A percentile compares a stretch with the other conserved stretches of the same genome.
These are phyloP conservation scores for Drosophila mauritiana DNA, from an alignment of 1,140 invertebrate genomes.

Conservation along the genomic window DNA sequence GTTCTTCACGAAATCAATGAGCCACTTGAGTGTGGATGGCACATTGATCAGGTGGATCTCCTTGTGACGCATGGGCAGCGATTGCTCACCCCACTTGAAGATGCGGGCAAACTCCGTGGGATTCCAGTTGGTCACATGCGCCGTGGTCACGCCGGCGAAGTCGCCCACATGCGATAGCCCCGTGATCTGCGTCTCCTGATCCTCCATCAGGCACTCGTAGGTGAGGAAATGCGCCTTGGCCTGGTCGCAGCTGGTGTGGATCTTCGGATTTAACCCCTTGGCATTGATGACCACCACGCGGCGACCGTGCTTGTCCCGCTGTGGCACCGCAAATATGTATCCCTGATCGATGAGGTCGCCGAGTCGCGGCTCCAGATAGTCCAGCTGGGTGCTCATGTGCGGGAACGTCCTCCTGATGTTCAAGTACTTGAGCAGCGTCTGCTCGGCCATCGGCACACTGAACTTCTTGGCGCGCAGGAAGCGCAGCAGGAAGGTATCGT, in stretches of 20 bases:
- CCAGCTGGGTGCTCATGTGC: slow-evolving; percentile 88
- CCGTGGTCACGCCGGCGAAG: slow-evolving; percentile 86
- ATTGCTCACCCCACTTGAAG: slow-evolving; percentile 91
- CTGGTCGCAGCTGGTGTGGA: slow-evolving; percentile 88
- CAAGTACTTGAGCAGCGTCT: slow-evolving; percentile 92
- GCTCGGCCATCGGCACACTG: slow-evolving; percentile 91
- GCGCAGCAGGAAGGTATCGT: slow-evolving; percentile 90
- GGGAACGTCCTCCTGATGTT: slow-evolving; percentile 89
- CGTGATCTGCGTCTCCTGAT: slow-evolving; percentile 89
- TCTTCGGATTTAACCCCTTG: slow-evolving; percentile 88
- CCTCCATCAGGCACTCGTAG: slow-evolving; percentile 90
- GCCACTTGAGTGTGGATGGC: slow-evolving; percentile 88
- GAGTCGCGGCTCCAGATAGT: slow-evolving; percentile 87
- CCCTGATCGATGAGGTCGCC: slow-evolving; percentile 88
- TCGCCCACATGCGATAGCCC: slow-evolving; percentile 90
- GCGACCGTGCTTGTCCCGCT: slow-evolving; percentile 89
- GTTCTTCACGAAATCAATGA: slow-evolving; percentile 89
- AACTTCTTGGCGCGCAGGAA: slow-evolving; percentile 92
- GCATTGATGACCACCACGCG: slow-evolving; percentile 89
- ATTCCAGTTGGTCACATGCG: slow-evolving; percentile 88
- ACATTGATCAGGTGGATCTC: slow-evolving; percentile 90
- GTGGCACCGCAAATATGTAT: slow-evolving; percentile 90
- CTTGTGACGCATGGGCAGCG: slow-evolving; percentile 91
- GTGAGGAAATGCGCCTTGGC: slow-evolving; percentile 88
- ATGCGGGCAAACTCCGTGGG: slow-evolving; percentile 88